Evolutionary conservation across 2,888 invertebrate species (phyloP).

Genomic region (Sinohyriopsis cumingii): DNA sequence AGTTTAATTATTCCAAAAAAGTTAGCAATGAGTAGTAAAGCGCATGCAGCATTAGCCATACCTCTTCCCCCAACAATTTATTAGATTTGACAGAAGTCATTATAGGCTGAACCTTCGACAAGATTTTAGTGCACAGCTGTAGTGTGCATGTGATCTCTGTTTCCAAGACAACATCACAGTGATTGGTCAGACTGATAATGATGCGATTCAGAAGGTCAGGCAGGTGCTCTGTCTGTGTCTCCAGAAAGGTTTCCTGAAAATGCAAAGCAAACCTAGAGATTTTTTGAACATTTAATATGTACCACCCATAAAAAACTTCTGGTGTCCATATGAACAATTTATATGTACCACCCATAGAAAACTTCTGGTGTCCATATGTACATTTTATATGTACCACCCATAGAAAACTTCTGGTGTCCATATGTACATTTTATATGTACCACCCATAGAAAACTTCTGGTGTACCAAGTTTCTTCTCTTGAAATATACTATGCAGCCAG

Average conservation of each 20-base stretch:
- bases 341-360: no score
- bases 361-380: no score
- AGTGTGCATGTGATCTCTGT: slow-evolving; percentile 80
- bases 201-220: slow-evolving; percentile 84
- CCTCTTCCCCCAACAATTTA: slow-evolving; percentile 9
- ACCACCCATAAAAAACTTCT: no score
- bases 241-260: slow-evolving; percentile 80
- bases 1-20: no score
- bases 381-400: no score
- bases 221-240: slow-evolving; percentile 84
- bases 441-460: no score
- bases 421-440: no score
- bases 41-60: slow-evolving; percentile 1
- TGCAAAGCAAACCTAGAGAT: background rate
- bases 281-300: background rate
- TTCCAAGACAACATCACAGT: slow-evolving; percentile 76
- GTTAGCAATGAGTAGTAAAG: no score
- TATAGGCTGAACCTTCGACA: slow-evolving; percentile 82
- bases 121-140: slow-evolving; percentile 81
- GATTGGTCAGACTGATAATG: slow-evolving; percentile 77
- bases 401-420: no score
- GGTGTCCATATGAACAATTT: no score
- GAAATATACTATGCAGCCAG: no score
- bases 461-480: no score
- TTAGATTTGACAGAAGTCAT: slow-evolving; percentile 41